These are phyloP conservation scores for Melanophora roralis DNA, from an alignment of 2,888 invertebrate genomes.

Conservation along the genomic window DNA sequence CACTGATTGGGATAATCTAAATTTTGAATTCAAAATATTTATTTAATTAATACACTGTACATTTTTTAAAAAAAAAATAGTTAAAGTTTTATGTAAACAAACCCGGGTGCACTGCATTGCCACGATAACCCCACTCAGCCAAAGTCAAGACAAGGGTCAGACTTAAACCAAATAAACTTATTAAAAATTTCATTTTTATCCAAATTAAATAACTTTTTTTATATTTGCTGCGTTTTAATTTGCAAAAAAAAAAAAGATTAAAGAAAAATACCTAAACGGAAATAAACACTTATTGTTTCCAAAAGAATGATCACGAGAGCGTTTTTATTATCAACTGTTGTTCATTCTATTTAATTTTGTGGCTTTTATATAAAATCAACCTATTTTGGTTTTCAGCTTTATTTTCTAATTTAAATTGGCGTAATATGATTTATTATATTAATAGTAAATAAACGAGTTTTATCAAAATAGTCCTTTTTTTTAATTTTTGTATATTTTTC, in stretches of 20 bases:
- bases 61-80: background rate
- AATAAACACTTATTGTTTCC: conserved; percentile 16
- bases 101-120: conserved; percentile 72
- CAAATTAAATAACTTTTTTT: background rate
- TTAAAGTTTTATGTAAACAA: conserved; percentile 55
- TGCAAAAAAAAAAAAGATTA: background rate
- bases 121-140: conserved; percentile 70
- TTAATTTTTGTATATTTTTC: too few species aligned
- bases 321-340: conserved; percentile 69
- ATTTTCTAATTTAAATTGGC: background rate
- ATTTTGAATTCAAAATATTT: background rate
- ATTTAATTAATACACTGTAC: background rate
- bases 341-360: conserved; percentile 73
- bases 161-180: conserved; percentile 46
- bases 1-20: conserved; percentile 72
- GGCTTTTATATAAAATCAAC: conserved; percentile 72
- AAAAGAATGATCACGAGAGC: conserved; percentile 30
- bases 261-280: conserved; percentile 16
- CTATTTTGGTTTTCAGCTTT: background rate
- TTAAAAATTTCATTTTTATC: conserved; percentile 32
- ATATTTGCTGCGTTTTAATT: background rate
- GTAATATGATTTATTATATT: background rate
- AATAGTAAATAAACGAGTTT: too few species aligned
- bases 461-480: too few species aligned
- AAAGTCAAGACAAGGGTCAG: conserved; percentile 43